Percentiles rank a stretch among this genome's conserved stretches.
These are phyloP conservation scores for Dallia pectoralis DNA, from an alignment of 2,797 vertebrate species.

Conservation along the genomic window DNA sequence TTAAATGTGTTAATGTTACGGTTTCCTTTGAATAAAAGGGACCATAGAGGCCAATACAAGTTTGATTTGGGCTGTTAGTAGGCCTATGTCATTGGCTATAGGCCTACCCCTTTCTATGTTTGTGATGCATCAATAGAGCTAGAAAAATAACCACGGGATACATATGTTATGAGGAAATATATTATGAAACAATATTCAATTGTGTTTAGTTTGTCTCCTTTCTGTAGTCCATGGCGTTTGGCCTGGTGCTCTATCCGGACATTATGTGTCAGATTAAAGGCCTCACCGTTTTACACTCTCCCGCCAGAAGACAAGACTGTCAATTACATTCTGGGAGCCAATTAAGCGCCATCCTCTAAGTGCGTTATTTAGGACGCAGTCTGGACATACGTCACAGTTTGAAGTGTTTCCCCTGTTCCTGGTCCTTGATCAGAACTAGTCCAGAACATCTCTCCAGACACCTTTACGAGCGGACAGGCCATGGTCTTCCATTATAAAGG, in stretches of 20 bases:
- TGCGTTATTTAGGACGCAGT: constrained; percentile 59
- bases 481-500: constrained; percentile 63
- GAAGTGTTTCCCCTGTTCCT: constrained; percentile 57
- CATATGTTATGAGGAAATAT: neutral
- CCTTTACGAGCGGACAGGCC: constrained; percentile 81
- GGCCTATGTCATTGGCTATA: too few relatives aligned
- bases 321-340: constrained; percentile 67
- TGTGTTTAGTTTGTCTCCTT: neutral
- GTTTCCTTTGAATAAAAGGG: neutral
- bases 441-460: constrained; percentile 78
- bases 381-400: constrained; percentile 63
- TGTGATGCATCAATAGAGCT: too few relatives aligned
- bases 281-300: constrained; percentile 33
- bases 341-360: constrained; percentile 60
- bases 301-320: constrained; percentile 69
- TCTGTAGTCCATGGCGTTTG: neutral
- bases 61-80: too few relatives aligned
- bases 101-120: too few relatives aligned
- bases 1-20: neutral
- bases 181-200: neutral
- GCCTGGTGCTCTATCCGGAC: neutral
- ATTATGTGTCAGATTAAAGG: constrained; percentile 9
- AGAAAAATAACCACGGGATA: neutral
- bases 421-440: constrained; percentile 78
- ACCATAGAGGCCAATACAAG: too few relatives aligned